Percentiles rank a stretch among this genome's conserved stretches.
These are phyloP conservation scores for Ursus arctos DNA, from an alignment of 2,113 vertebrate genomes.

Conservation along the genomic window DNA sequence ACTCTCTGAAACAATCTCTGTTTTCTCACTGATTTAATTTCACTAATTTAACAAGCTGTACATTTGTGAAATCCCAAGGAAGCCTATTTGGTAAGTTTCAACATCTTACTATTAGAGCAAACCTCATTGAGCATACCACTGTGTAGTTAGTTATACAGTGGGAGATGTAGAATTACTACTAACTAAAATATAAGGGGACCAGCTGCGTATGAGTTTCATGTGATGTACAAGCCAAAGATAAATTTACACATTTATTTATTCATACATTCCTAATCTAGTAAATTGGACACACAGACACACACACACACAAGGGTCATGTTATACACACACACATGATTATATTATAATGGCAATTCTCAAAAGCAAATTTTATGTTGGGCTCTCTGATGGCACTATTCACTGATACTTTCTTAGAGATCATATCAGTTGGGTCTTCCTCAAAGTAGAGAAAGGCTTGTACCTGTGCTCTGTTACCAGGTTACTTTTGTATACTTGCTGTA, in stretches of 20 bases:
- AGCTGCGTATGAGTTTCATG: background rate
- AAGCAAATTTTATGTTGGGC: background rate
- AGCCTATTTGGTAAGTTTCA: constrained; percentile 31
- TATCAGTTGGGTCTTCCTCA: background rate
- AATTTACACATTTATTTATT: background rate
- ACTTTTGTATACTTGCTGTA: background rate
- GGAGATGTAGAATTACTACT: background rate
- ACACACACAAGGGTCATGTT: background rate
- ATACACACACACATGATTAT: background rate
- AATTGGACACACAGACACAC: background rate
- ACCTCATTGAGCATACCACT: background rate
- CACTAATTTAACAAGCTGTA: constrained; percentile 29
- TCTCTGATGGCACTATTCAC: background rate
- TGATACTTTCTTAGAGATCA: background rate
- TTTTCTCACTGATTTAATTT: constrained; percentile 28
- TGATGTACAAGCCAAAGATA: background rate
- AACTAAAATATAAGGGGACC: background rate
- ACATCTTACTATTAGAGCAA: background rate
- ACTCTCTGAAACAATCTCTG: background rate
- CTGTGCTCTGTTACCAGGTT: background rate
- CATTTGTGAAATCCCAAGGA: constrained; percentile 30
- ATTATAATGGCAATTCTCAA: background rate
- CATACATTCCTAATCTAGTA: background rate
- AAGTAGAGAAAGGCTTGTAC: background rate
- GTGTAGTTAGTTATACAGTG: background rate